Percentiles rank a stretch among this genome's conserved stretches.
Evolutionary conservation across 2,888 invertebrate species (phyloP).

Genomic region (Aphrophora alni): DNA sequence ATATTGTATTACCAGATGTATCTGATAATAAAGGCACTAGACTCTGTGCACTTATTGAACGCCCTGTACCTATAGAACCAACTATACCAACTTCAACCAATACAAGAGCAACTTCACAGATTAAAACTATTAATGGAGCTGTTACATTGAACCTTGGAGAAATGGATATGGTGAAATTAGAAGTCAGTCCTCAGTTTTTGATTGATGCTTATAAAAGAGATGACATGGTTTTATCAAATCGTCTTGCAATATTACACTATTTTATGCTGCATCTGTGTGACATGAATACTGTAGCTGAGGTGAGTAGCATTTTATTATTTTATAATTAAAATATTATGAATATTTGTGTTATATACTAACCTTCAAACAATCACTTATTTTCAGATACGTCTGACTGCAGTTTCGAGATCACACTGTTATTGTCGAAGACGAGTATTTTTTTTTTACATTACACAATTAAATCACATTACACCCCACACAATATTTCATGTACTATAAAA

Average conservation of each 20-base stretch:
- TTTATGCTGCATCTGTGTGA: conserved; percentile 80
- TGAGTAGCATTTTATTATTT: conserved; percentile 55
- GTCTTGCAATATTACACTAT: conserved; percentile 82
- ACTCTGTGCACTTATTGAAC: neutral
- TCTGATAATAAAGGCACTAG: neutral
- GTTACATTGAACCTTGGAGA: conserved; percentile 69
- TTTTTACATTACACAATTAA: no score
- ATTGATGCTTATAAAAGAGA: conserved; percentile 37
- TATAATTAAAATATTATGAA: no score
- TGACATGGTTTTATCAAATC: conserved; percentile 59
- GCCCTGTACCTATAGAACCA: neutral
- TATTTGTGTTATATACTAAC: no score
- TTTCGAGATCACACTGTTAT: no score
- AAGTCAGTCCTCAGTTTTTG: conserved; percentile 35
- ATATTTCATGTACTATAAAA: no score
- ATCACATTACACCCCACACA: no score
- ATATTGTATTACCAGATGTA: conserved; percentile 63
- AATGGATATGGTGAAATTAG: conserved; percentile 67
- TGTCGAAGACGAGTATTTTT: no score
- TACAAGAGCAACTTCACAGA: neutral
- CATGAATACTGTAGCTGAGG: conserved; percentile 75
- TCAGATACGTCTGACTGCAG: no score
- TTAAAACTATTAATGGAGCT: neutral
- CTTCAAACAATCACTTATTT: no score
- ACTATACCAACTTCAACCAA: neutral